A percentile compares a stretch with the other conserved stretches of the same genome.
Conservation (phyloP, 2,113 vertebrate species). For the Globicephala melas region DNA sequence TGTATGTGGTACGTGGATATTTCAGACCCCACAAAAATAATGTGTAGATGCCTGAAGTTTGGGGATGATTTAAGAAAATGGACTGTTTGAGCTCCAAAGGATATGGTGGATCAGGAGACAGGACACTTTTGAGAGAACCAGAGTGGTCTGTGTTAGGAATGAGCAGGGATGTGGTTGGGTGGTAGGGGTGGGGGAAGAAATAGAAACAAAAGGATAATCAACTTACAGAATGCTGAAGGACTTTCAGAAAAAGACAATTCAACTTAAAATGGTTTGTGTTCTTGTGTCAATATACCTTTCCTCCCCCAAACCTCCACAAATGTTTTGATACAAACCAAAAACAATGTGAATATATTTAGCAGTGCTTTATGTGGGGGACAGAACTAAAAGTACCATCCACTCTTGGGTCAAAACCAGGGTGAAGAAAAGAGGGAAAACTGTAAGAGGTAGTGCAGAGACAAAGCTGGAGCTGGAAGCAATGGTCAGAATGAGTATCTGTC, state of each 20-base stretch:
- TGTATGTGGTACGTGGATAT: neutral
- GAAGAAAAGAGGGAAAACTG: neutral
- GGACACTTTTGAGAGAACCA: neutral
- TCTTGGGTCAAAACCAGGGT: neutral
- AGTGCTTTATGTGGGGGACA: neutral
- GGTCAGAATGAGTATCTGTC: neutral
- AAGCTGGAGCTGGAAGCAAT: neutral
- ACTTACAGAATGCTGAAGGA: neutral
- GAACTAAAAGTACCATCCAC: neutral
- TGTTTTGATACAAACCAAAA: neutral
- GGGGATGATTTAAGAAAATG: neutral
- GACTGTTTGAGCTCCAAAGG: neutral
- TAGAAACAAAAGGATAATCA: neutral
- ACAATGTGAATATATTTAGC: neutral
- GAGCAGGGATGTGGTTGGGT: neutral
- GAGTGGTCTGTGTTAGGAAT: neutral
- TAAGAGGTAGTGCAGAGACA: neutral
- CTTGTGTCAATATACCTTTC: neutral
- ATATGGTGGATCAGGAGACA: neutral
- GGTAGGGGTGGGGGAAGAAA: neutral
- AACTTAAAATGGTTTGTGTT: neutral
- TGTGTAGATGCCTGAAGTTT: neutral
- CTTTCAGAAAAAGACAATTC: neutral
- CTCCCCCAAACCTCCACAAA: neutral
- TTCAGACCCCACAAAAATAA: neutral